Evolutionary conservation across 2,113 vertebrate genomes (phyloP).

Genomic region (Tychaedon coryphoeus): DNA sequence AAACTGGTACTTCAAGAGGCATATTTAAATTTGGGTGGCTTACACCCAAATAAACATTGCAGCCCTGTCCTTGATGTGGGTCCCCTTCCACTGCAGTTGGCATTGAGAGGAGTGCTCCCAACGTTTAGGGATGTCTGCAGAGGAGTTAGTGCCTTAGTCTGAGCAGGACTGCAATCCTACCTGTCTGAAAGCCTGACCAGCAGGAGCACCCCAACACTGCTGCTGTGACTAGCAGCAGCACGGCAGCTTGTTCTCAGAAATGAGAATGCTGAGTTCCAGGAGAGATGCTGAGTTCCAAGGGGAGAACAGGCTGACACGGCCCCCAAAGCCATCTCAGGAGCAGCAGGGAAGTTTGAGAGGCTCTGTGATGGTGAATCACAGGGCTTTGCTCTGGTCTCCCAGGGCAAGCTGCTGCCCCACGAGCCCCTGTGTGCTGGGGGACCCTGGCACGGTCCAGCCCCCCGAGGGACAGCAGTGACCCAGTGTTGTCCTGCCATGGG

Average conservation of each 20-base stretch:
- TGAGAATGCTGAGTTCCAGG: background rate
- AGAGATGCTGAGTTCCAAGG: background rate
- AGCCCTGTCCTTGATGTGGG: background rate
- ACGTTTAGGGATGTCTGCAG: background rate
- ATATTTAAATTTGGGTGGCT: background rate
- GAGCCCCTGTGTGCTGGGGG: background rate
- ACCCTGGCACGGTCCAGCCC: background rate
- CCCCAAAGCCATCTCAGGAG: background rate
- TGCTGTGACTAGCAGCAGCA: background rate
- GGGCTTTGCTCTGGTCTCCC: background rate
- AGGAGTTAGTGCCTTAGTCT: background rate
- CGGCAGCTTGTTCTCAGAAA: background rate
- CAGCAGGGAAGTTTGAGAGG: background rate
- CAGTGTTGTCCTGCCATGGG: accelerated
- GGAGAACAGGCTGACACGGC: background rate
- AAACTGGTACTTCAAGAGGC: background rate
- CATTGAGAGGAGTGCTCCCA: background rate
- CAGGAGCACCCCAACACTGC: background rate
- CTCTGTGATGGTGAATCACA: background rate
- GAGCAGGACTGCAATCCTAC: background rate
- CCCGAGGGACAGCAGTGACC: accelerated
- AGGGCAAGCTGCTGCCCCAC: background rate
- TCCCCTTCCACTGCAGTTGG: background rate
- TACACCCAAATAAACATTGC: background rate
- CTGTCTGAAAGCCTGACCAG: background rate